A percentile compares a stretch with the other conserved stretches of the same genome.
phyloP scores from a whole-genome alignment of 2,888 invertebrate genomes.

The Latheticus oryzae region DNA sequence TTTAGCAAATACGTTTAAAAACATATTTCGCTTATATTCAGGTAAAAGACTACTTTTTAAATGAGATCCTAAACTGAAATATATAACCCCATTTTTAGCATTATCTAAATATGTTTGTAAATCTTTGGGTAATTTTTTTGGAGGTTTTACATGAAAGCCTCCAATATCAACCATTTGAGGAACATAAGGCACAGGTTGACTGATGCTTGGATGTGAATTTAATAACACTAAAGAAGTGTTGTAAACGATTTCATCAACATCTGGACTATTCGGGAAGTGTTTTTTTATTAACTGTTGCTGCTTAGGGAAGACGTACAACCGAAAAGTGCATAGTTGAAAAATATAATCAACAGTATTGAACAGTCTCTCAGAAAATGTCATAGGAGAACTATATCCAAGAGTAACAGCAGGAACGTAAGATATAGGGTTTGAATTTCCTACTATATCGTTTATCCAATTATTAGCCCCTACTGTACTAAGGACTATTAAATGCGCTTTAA shows the following conservation, averaged over 20 bases:
- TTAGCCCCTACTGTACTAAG: conserved; percentile 65
- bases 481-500: conserved; percentile 58
- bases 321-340: not conserved
- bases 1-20: conserved; percentile 70
- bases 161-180: conserved; percentile 71
- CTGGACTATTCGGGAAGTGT: conserved; percentile 51
- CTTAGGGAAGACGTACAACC: conserved; percentile 36
- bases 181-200: conserved; percentile 66
- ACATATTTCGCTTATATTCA: conserved; percentile 66
- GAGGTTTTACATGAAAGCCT: conserved; percentile 65
- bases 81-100: conserved; percentile 68
- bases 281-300: conserved; percentile 52
- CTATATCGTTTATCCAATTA: conserved; percentile 64
- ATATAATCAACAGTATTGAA: conserved; percentile 62
- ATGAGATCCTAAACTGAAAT: conserved; percentile 73
- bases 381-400: conserved; percentile 60
- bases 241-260: conserved; percentile 49
- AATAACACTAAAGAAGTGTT: conserved; percentile 54
- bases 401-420: conserved; percentile 67
- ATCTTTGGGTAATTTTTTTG: conserved; percentile 59
- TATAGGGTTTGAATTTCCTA: conserved; percentile 66
- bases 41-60: conserved; percentile 69
- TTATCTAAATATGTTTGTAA: conserved; percentile 67
- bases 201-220: conserved; percentile 67
- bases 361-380: conserved; percentile 68